These are phyloP conservation scores for Sthenelais limicola DNA, from an alignment of 2,888 invertebrate species.

Conservation along the genomic window DNA sequence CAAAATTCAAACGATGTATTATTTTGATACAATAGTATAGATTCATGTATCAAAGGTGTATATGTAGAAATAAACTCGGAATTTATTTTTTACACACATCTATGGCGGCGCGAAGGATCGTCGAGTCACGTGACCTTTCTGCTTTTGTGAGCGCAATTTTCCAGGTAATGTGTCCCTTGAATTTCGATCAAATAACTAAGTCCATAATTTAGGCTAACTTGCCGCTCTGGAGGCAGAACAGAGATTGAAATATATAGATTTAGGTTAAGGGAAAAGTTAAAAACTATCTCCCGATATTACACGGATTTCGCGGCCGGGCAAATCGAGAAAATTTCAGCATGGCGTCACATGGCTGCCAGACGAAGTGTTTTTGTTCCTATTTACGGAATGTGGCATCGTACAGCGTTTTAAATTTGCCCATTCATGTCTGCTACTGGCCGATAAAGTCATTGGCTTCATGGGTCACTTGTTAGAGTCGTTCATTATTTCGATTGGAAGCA, in stretches of 20 bases:
- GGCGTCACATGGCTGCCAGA: constrained; percentile 46
- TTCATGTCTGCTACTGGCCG: constrained; percentile 11
- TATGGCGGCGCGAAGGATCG: constrained; percentile 45
- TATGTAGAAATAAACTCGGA: neutral
- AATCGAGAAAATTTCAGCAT: constrained; percentile 42
- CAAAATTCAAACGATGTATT: neutral
- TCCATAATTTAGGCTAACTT: neutral
- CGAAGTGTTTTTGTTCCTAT: constrained; percentile 44
- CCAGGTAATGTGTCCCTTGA: constrained; percentile 42
- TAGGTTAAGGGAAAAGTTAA: neutral
- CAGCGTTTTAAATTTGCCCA: constrained; percentile 30
- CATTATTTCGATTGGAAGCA: too few species aligned
- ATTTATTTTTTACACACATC: constrained; percentile 13
- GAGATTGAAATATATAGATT: constrained; percentile 1
- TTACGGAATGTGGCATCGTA: constrained; percentile 34
- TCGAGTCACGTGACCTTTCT: constrained; percentile 46
- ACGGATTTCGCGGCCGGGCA: neutral
- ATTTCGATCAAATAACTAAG: constrained; percentile 17
- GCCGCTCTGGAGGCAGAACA: too few species aligned
- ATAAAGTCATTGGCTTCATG: too few species aligned
- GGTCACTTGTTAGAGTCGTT: too few species aligned
- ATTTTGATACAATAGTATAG: neutral
- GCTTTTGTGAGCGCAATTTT: constrained; percentile 48
- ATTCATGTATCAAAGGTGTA: neutral
- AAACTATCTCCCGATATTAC: neutral